A percentile compares a stretch with the other conserved stretches of the same genome.
Evolutionary conservation across 2,113 vertebrate species (phyloP).

Genomic region (Misgurnus mizolepis): DNA sequence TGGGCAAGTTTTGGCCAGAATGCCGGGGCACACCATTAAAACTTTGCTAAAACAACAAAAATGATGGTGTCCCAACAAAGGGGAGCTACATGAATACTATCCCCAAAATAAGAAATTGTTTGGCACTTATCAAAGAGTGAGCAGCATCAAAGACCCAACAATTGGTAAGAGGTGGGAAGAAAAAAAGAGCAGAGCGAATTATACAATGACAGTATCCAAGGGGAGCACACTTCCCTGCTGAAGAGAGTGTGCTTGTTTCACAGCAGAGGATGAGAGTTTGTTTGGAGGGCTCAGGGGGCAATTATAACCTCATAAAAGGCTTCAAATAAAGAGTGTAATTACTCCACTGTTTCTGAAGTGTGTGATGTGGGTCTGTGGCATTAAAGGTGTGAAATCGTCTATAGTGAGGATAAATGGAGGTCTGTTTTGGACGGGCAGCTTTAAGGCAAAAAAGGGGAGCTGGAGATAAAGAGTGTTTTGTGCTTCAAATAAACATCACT

Average conservation of each 20-base stretch:
- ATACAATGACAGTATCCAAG: neutral
- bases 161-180: neutral
- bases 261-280: conserved; percentile 23
- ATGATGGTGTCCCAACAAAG: too few species aligned
- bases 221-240: neutral
- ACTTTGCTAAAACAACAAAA: too few species aligned
- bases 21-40: too few species aligned
- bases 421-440: conserved; percentile 19
- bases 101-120: neutral
- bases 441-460: conserved; percentile 6
- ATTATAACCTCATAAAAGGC: conserved; percentile 47
- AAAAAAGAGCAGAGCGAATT: neutral
- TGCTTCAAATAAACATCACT: conserved; percentile 38
- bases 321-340: conserved; percentile 54
- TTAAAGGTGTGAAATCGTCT: conserved; percentile 49
- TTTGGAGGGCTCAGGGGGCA: conserved; percentile 41
- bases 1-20: too few species aligned
- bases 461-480: conserved; percentile 28
- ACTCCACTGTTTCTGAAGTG: conserved; percentile 34
- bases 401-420: conserved; percentile 33
- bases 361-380: conserved; percentile 25
- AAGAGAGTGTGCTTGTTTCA: conserved; percentile 5
- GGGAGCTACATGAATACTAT: too few species aligned
- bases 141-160: neutral
- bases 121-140: neutral